Base-by-base conservation (phyloP, 2,888 invertebrate species). In the Homarus gammarus region DNA sequence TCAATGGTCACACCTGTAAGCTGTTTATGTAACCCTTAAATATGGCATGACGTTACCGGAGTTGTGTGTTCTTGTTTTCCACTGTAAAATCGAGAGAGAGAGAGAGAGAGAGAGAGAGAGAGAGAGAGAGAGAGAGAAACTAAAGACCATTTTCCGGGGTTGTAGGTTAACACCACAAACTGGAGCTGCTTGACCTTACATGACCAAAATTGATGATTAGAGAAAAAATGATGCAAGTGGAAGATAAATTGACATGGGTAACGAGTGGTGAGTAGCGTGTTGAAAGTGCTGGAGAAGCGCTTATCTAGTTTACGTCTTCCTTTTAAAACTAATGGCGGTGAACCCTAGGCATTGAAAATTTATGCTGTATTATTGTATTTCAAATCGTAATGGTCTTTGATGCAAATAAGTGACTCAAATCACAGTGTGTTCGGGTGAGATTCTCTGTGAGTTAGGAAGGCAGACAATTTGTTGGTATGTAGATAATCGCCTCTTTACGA, bases 141-240 rank as follows among this genome's bases (percentile, higher is more conserved):
- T 75, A 40, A 44, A 44, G 75, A 44, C 44, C 10, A 44, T 44
- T n/a, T 49, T 78, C 77, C 51, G 51, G 27, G 77, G 77, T 78
- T 18, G 51, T 10, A 78, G 77, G 77, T 78, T 27, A 51, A 33
- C 31, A 31, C 77, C 51, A 22, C 77, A 49, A 78, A 56, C 51
- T 38, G 49, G 12, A 31, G 77, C 31, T 51, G 51, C 38, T 78
- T 56, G 6, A 49, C 77, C 77, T 78, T 51, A 51, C 77, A 49
- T 51, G 51, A 51, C 77, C 51, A 78, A 49, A 56, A 64, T 64
- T n/a, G 77, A 49, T n/a, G 40, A 31, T 75, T 40, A 75, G 75
- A 6, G 75, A 44, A 44, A 75, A 40, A 44, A 22, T 44, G 75
- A 38, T 8, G 44, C 27, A 44, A 75, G 75, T 31, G 44, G 49